phyloP scores from a whole-genome alignment of 2,797 vertebrate species.

The Micrastur ruficollis region DNA sequence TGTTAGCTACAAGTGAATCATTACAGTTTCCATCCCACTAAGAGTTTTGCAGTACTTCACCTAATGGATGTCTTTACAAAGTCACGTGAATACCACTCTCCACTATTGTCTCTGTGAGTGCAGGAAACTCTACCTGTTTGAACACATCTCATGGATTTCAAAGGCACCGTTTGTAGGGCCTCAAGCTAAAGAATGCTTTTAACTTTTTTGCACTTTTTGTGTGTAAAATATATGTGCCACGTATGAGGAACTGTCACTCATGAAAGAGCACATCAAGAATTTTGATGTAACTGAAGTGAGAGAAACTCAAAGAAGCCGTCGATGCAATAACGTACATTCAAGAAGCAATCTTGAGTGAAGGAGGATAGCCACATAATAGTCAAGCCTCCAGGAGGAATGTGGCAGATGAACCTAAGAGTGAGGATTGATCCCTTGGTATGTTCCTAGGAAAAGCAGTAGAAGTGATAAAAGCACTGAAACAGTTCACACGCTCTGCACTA shows the following conservation, averaged over 20 bases:
- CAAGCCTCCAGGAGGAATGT: background rate
- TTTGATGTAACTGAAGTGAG: background rate
- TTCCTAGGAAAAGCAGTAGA: background rate
- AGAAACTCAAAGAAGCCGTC: background rate
- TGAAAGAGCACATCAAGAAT: background rate
- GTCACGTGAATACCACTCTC: background rate
- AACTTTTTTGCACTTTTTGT: background rate
- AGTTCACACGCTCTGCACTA: background rate
- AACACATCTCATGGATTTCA: background rate
- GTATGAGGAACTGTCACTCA: background rate
- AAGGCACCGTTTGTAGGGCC: background rate
- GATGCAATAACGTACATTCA: background rate
- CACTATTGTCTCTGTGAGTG: background rate
- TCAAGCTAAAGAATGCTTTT: background rate
- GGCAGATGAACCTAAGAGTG: background rate
- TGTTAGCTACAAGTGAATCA: background rate
- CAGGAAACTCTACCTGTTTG: background rate
- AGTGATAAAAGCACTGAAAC: background rate
- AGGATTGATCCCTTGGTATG: background rate
- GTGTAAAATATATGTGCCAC: background rate
- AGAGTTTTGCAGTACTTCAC: background rate
- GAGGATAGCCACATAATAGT: background rate
- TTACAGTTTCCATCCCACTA: background rate
- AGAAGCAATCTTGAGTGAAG: background rate
- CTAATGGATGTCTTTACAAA: background rate